Base-by-base conservation (phyloP, 1,140 invertebrate genomes). In the Neuroterus valhalla region DNA sequence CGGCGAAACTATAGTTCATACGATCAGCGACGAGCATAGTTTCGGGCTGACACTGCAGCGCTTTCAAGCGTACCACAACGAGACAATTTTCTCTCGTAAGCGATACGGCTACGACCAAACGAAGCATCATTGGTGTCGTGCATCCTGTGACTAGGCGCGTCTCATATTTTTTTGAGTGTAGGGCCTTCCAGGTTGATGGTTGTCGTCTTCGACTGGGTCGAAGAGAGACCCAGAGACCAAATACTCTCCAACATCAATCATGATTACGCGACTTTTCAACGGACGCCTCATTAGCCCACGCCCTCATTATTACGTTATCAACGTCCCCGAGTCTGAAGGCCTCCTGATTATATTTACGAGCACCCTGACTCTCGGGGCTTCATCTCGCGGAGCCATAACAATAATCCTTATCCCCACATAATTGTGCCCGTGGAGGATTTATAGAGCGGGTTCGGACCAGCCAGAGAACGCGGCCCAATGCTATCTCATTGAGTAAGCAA, bases 401-500 rank as follows among this genome's bases (percentile, higher is more conserved):
- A 86, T 87, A 88, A 87, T 88, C 84, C 83, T 85, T 80, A 86
- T 84, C 81, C 81, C 76, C 81, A 82, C 80, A 87, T 87, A 87
- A 88, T 88, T 88, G 86, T 86, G 83, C 85, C 82, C 81, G 79
- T 78, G 77, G 77, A 87, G 84, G 84, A 87, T 88, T 88, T 87
- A 87, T 88, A 86, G 86, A 80, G 84, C 82, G 79, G 79, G 79
- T 84, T 78, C 71, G 67, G 72, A 75, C 67, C 77, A 74, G 45
- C 67, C 52, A 14, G 3, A 70, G 68, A 79, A 79, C 73, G 77
- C 75, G 75, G 70, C 75, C 86, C 83, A 87, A 86, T 81, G 81
- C 85, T 86, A 85, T 86, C 83, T 85, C 84, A 86, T 86, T 86
- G 80, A 85, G 82, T 74, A 81, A 79, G 68, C 81, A 80, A 75